A percentile compares a stretch with the other conserved stretches of the same genome.
Evolutionary conservation across 2,888 invertebrate species (phyloP).

Genomic region (Cremastinae sp.): DNA sequence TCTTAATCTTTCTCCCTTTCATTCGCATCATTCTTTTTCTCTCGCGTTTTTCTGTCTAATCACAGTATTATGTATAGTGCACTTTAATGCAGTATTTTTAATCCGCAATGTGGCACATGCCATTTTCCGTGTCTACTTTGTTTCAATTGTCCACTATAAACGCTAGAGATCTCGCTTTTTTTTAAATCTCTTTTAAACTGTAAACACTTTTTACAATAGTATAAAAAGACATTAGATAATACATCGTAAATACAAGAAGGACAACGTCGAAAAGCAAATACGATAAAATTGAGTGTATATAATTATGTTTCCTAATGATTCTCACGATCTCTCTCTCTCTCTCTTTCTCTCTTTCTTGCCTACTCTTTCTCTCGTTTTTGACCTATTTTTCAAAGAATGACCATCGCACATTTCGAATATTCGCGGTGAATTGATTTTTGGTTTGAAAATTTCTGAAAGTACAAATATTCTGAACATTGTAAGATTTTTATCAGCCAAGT

Average conservation of each 20-base stretch:
- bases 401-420: constrained; percentile 9
- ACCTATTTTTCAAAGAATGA: background rate
- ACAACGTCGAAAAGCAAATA: constrained; percentile 66
- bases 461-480: background rate
- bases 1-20: constrained; percentile 19
- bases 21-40: constrained; percentile 29
- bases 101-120: constrained; percentile 24
- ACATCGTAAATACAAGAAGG: constrained; percentile 64
- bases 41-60: constrained; percentile 50
- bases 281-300: constrained; percentile 65
- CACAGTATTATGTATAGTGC: constrained; percentile 59
- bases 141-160: constrained; percentile 35
- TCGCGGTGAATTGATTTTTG: background rate
- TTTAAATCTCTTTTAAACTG: constrained; percentile 49
- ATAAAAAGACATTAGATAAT: constrained; percentile 65
- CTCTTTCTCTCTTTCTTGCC: constrained; percentile 1
- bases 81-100: constrained; percentile 21
- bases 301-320: constrained; percentile 61
- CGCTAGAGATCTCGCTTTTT: constrained; percentile 41
- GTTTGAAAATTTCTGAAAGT: background rate
- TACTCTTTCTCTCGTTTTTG: background rate
- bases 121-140: constrained; percentile 22
- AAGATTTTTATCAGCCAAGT: constrained; percentile 1
- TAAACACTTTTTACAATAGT: constrained; percentile 65
- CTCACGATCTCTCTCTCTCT: constrained; percentile 15